Evolutionary conservation across 2,797 vertebrate genomes (phyloP), one percentile per base, ranked within the genome.

Genomic region (Ctenochaetus hawaiiensis): DNA sequence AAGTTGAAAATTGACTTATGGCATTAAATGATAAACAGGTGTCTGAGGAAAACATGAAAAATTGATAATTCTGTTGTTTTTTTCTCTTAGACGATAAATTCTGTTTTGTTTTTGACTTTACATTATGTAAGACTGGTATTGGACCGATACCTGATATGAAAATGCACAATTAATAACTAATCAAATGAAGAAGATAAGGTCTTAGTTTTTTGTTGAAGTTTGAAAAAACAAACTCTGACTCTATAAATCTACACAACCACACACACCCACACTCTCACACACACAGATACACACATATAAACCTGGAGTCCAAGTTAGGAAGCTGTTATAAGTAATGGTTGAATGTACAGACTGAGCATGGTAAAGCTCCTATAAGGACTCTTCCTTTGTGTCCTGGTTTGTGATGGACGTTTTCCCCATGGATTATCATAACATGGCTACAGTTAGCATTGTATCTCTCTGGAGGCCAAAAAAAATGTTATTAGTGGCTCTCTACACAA

Each of bases 101-200:
- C 8, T 61, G 23, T 66, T 78, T 63, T 59, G 1, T 43, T 61
- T 30, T 64, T 23, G 34, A 13, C 26, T 20, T 68, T 77, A 2
- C 12, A 58, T 65, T 75, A 43, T 16, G 44, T 54, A 77, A 67
- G 39, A 66, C 13, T 58, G 2, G 30, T 45, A 76, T 51, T 17
- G 30, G 8, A 78, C n/a, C 11, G 71, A 34, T 44, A 58, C 67
- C 45, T 72, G 53, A 69, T 22, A 74, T 70, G 30, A 30, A 69
- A 82, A 85, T 61, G 14, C 17, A 8, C 47, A 59, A 80, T 85
- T 60, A 71, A 83, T 74, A 72, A 10, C 17, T n/a, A 73, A 77
- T 51, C 26, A n/a, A 78, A 69, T 56, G 41, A 43, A 17, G 23
- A 60, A 69, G 71, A 60, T 30, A 63, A 53, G 3, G 2, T 37